A percentile compares a stretch with the other conserved stretches of the same genome.
Evolutionary conservation across 2,797 vertebrate species (phyloP).

Genomic region (Siniperca scherzeri): DNA sequence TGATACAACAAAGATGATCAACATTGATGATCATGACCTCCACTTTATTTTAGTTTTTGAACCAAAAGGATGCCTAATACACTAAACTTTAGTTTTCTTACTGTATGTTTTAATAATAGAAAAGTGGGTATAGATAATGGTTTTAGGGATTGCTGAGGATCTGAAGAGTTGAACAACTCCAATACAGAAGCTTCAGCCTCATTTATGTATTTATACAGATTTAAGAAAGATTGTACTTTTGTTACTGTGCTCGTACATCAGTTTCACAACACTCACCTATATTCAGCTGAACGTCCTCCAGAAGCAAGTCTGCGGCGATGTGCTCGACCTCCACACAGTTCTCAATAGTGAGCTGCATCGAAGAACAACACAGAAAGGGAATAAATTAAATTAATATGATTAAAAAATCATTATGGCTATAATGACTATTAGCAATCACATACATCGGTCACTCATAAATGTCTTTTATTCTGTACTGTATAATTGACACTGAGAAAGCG

Average conservation of each 20-base stretch:
- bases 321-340: constrained; percentile 88
- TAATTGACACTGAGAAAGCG: neutral
- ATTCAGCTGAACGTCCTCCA: constrained; percentile 83
- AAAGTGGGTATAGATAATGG: neutral
- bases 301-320: constrained; percentile 83
- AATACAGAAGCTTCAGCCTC: neutral
- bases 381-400: neutral
- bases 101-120: neutral
- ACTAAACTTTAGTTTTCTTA: neutral
- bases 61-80: neutral
- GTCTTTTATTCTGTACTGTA: neutral
- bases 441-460: neutral
- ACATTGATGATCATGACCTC: neutral
- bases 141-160: neutral
- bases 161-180: neutral
- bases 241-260: neutral
- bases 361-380: constrained; percentile 1
- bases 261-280: constrained; percentile 65
- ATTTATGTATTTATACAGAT: neutral
- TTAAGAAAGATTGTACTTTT: neutral
- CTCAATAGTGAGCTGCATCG: constrained; percentile 84
- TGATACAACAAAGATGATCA: constrained; percentile 5
- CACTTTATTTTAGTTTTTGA: neutral
- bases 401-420: neutral
- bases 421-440: neutral